Evolutionary conservation across 2,888 invertebrate genomes (phyloP).

Genomic region (Periphyllus acericola): DNA sequence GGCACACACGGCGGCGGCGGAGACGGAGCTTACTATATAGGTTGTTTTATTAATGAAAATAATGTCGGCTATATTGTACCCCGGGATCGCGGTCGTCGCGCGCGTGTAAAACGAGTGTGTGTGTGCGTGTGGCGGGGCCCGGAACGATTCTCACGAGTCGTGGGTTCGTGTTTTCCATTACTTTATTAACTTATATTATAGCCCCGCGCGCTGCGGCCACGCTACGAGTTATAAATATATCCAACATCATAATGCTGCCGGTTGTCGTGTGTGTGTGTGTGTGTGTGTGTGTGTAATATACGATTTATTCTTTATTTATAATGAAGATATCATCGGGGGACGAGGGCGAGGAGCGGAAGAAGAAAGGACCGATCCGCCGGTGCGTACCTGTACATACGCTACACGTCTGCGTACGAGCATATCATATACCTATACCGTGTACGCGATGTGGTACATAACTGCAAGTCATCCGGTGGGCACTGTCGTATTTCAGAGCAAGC

Average conservation of each 20-base stretch:
- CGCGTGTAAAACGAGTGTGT: constrained; percentile 31
- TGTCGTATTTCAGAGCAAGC: neutral
- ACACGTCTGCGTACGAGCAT: no score
- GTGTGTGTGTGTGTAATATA: constrained; percentile 25
- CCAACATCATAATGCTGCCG: constrained; percentile 41
- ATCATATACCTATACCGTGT: neutral
- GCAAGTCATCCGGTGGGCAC: constrained; percentile 38
- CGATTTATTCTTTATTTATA: constrained; percentile 61
- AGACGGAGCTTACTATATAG: neutral
- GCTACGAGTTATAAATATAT: constrained; percentile 27
- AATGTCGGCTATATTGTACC: constrained; percentile 7
- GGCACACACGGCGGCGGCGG: constrained; percentile 20
- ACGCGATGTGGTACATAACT: neutral
- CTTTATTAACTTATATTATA: constrained; percentile 47
- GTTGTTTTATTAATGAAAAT: constrained; percentile 60
- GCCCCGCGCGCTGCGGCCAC: neutral
- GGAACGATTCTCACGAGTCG: constrained; percentile 59
- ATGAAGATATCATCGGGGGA: constrained; percentile 59
- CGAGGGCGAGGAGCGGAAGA: neutral
- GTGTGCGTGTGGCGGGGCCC: neutral
- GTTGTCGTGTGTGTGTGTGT: constrained; percentile 2
- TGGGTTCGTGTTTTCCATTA: constrained; percentile 53
- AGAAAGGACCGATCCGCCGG: neutral
- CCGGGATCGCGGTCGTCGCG: neutral
- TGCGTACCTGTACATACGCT: neutral